phyloP scores from a whole-genome alignment of 2,113 vertebrate species.

The Uria aalge region DNA sequence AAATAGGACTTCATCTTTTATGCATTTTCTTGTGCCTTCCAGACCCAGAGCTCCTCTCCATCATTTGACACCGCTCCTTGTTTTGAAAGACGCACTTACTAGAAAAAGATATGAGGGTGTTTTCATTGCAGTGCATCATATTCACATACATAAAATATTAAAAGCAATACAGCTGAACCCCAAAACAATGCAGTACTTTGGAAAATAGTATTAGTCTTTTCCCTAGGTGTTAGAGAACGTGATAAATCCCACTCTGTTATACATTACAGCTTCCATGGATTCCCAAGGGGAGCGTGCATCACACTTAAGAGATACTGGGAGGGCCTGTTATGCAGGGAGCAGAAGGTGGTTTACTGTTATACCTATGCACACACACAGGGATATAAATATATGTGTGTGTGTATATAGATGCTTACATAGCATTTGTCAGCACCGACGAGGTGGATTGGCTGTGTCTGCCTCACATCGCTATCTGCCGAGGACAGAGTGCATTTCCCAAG shows the following conservation, averaged over 20 bases:
- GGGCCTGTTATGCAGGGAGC: background rate
- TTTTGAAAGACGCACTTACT: background rate
- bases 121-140: slow-evolving; percentile 10
- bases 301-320: background rate
- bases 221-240: background rate
- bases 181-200: background rate
- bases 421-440: background rate
- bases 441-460: background rate
- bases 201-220: slow-evolving; percentile 1
- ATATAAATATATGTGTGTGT: background rate
- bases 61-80: slow-evolving; percentile 8
- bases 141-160: slow-evolving; percentile 52
- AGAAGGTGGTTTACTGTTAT: background rate
- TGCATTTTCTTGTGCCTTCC: slow-evolving; percentile 47
- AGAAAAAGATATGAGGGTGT: slow-evolving; percentile 25
- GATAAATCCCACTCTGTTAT: background rate
- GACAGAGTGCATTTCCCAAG: background rate
- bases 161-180: background rate
- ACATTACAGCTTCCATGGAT: background rate
- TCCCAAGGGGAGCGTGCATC: background rate
- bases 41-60: slow-evolving; percentile 10
- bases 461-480: fast-evolving
- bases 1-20: slow-evolving; percentile 63
- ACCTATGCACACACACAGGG: background rate
- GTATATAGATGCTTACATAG: background rate